phyloP scores from a whole-genome alignment of 2,888 invertebrate genomes.

The Cephalotes varians region DNA sequence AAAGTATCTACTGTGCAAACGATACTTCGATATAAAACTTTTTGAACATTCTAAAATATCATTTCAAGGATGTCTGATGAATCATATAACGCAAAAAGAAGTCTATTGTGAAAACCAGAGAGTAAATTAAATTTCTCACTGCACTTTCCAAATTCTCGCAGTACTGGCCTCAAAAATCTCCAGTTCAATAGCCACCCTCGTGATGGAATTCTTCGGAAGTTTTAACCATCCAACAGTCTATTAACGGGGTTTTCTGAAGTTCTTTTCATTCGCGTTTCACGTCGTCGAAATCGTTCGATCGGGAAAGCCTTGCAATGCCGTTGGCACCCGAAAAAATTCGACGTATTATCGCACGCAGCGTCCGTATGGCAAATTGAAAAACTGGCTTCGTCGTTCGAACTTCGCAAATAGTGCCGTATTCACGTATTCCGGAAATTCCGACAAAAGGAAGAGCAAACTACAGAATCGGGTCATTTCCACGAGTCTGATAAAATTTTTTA shows the following conservation, averaged over 20 bases:
- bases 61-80: neutral
- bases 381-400: conserved; percentile 45
- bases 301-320: conserved; percentile 46
- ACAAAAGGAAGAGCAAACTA: conserved; percentile 33
- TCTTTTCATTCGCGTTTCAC: conserved; percentile 53
- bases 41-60: neutral
- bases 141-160: conserved; percentile 33
- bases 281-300: conserved; percentile 44
- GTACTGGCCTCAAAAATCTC: conserved; percentile 34
- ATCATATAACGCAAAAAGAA: neutral
- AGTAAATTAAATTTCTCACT: conserved; percentile 39
- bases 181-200: conserved; percentile 24
- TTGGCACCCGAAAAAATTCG: conserved; percentile 48
- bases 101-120: neutral
- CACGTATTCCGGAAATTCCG: conserved; percentile 49
- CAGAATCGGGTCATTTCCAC: conserved; percentile 13
- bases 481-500: conserved; percentile 27
- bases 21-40: neutral
- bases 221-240: conserved; percentile 44
- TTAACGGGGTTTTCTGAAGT: conserved; percentile 51
- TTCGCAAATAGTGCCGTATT: conserved; percentile 41
- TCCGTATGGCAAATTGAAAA: conserved; percentile 53
- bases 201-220: conserved; percentile 49
- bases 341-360: conserved; percentile 47
- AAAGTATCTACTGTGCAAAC: neutral